Percentiles rank a stretch among this genome's conserved stretches.
phyloP scores from a whole-genome alignment of 2,888 invertebrate species.

The Adelognathus sp. region DNA sequence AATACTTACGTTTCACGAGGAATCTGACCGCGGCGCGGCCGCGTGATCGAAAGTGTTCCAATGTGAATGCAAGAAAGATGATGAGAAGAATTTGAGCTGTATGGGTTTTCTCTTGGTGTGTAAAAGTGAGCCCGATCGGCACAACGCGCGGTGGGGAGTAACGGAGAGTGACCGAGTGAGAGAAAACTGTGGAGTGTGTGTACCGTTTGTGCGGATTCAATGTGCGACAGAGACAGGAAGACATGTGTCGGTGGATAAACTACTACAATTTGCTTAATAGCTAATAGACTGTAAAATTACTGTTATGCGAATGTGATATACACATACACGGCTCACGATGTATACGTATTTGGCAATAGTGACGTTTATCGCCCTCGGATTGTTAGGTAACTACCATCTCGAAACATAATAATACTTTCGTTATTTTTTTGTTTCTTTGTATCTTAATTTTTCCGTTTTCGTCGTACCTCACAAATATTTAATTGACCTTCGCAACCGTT shows the following conservation, averaged over 20 bases:
- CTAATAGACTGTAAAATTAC: slow-evolving; percentile 76
- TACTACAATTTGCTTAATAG: slow-evolving; percentile 78
- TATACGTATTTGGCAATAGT: slow-evolving; percentile 75
- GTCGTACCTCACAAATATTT: neutral
- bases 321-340: slow-evolving; percentile 76
- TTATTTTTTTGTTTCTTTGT: slow-evolving; percentile 13
- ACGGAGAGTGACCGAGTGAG: slow-evolving; percentile 2
- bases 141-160: neutral
- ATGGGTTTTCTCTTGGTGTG: neutral
- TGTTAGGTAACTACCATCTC: slow-evolving; percentile 75
- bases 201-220: slow-evolving; percentile 10
- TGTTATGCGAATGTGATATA: slow-evolving; percentile 76
- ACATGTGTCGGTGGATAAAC: slow-evolving; percentile 67
- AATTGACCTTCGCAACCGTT: slow-evolving; percentile 44
- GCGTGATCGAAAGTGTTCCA: neutral
- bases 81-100: slow-evolving; percentile 1
- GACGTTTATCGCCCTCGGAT: slow-evolving; percentile 76
- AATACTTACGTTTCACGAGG: neutral
- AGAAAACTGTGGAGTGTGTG: neutral
- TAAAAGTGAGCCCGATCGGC: neutral
- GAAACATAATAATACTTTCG: neutral
- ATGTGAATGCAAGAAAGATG: neutral
- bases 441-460: neutral
- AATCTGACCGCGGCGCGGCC: neutral
- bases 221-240: slow-evolving; percentile 47